phyloP scores from a whole-genome alignment of 2,797 vertebrate genomes.

The Micropoecilia bifurca region DNA sequence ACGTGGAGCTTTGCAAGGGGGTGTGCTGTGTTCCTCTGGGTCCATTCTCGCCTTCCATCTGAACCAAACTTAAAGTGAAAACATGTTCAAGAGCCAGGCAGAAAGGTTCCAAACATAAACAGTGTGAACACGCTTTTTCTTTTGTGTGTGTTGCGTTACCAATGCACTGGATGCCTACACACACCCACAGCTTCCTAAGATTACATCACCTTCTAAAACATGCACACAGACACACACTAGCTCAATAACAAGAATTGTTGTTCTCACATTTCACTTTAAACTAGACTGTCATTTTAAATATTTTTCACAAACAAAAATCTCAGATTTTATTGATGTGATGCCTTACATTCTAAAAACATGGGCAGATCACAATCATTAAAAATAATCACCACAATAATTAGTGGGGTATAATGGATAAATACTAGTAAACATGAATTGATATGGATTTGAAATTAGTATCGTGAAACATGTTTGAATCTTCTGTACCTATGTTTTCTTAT shows the following conservation, averaged over 20 bases:
- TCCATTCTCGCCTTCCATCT: conserved; percentile 19
- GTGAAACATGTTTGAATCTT: background rate
- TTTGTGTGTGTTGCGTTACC: conserved; percentile 34
- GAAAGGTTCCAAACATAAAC: conserved; percentile 60
- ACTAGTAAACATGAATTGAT: background rate
- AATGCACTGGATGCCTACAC: conserved; percentile 50
- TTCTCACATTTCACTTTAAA: conserved; percentile 18
- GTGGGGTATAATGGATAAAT: background rate
- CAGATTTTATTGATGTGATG: background rate
- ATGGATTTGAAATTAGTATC: background rate
- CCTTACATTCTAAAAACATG: background rate
- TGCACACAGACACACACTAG: conserved; percentile 13
- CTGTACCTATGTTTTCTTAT: background rate
- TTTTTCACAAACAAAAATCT: conserved; percentile 13
- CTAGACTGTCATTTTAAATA: conserved; percentile 14
- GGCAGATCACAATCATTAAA: too few relatives aligned
- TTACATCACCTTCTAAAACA: conserved; percentile 52
- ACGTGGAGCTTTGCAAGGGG: conserved; percentile 35
- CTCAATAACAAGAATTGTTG: conserved; percentile 15
- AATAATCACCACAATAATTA: too few relatives aligned
- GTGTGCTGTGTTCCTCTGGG: conserved; percentile 20
- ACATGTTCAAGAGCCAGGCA: conserved; percentile 38
- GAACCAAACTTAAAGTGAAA: conserved; percentile 47
- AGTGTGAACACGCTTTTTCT: conserved; percentile 31
- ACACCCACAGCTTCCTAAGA: conserved; percentile 60